Evolutionary conservation across 2,113 vertebrate genomes (phyloP), one percentile per base, ranked within the genome.

Genomic region (Atlantisia rogersi): DNA sequence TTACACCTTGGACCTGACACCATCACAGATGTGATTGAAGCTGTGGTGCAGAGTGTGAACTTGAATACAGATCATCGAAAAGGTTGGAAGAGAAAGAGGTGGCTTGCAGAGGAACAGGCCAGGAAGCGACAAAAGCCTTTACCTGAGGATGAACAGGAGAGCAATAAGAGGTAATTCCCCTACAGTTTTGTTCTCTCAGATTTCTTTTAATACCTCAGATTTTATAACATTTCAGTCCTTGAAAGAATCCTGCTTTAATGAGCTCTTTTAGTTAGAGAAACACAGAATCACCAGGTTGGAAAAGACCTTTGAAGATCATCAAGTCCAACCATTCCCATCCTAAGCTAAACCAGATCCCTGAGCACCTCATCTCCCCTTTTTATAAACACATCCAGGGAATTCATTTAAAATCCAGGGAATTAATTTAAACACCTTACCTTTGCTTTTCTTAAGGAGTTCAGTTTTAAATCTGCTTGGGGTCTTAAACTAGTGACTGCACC

Each of bases 11-110:
- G 95, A 24, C 91, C 97, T 1, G 98, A 98, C 79, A 97, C 98
- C 9, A 97, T 98, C 67, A 98, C 97, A 0, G 98, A 98, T 17
- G 98, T 98, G 82, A 99, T 98, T 6, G 99, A 99, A 35, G 96
- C 98, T 13, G 98, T 99, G 62, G 98, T 98, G 92, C 99, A 99
- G 50, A 98, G 98, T 21, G 97, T 98, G 4, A 98, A 71, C 71
- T 81, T 98, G 64, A 95, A 97, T n/a, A 69, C 97, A 2, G 98
- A 98, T 39, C 98, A 98, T 94, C 98, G 97, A 68, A 98, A 98
- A 82, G 98, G 98, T 11, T 98, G 98, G 94, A 99, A 99, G 96
- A 98, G 98, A 94, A 99, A 98, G 97, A 96, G 98, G 46, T 97
- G 97, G 97, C 96, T 97, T 17, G 96, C 98, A 9, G 98, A 97